Percentiles rank a stretch among this genome's conserved stretches.
These are phyloP conservation scores for Anthopleura sola DNA, from an alignment of 64 coral and sea anemone genomes.

Conservation along the genomic window DNA sequence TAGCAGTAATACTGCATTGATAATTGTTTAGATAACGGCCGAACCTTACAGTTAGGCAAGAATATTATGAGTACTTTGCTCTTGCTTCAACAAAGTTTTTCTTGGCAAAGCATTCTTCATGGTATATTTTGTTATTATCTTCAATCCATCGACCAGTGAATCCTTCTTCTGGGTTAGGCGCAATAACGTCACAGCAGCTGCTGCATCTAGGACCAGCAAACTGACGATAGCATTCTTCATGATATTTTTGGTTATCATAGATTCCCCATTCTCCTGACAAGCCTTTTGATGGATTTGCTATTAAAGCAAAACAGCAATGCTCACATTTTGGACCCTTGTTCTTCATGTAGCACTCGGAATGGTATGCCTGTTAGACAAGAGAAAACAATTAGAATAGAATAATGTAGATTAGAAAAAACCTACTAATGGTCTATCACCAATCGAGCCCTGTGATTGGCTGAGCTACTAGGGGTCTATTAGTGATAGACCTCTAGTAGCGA, in stretches of 20 bases:
- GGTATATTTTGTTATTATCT: conserved; percentile 70
- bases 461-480: no score
- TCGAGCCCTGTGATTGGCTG: no score
- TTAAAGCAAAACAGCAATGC: conserved; percentile 95
- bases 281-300: conserved; percentile 77
- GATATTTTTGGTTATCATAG: conserved; percentile 86
- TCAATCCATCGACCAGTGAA: conserved; percentile 74
- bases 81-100: conserved; percentile 84
- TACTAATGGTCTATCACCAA: no score
- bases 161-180: conserved; percentile 65
- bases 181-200: conserved; percentile 95
- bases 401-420: background rate
- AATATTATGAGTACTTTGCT: conserved; percentile 66
- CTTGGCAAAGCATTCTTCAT: conserved; percentile 89
- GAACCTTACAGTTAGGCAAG: background rate
- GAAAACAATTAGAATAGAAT: background rate
- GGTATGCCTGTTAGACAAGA: conserved; percentile 53
- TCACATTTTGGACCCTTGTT: conserved; percentile 90
- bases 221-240: conserved; percentile 89
- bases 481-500: no score
- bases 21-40: no score
- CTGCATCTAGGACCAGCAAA: conserved; percentile 92
- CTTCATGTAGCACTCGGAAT: conserved; percentile 91
- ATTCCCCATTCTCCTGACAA: conserved; percentile 89
- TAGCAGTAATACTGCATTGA: no score